Conservation (phyloP, 2,797 vertebrate species). For the Mormyrus hasselquistii region DNA sequence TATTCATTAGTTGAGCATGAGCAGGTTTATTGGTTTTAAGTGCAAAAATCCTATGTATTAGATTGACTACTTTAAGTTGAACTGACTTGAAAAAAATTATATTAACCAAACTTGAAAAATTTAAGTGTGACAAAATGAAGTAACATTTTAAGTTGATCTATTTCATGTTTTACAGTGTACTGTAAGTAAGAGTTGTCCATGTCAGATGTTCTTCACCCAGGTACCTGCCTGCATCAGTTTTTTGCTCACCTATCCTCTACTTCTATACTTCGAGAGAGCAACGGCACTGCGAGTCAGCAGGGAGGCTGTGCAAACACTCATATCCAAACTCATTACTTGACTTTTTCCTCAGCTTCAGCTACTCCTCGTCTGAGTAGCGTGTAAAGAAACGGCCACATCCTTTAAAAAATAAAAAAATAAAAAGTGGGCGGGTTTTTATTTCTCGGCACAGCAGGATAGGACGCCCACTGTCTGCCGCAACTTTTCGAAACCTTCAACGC, state of each 20-base stretch:
- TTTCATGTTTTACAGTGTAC: too few species aligned
- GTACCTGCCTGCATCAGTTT: not conserved
- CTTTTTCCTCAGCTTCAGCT: not conserved
- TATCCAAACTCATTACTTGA: not conserved
- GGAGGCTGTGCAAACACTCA: not conserved
- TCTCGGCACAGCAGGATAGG: not conserved
- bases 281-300: not conserved
- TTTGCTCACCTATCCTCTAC: not conserved
- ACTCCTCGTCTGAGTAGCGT: not conserved
- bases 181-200: not conserved
- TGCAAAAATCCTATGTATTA: too few species aligned
- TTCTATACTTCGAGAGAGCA: not conserved
- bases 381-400: not conserved
- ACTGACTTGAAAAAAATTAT: too few species aligned
- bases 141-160: too few species aligned
- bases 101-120: too few species aligned
- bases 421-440: not conserved
- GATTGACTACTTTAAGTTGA: too few species aligned
- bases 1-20: too few species aligned
- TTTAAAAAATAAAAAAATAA: not conserved
- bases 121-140: too few species aligned
- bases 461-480: not conserved
- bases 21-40: too few species aligned
- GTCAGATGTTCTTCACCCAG: not conserved
- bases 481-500: not conserved